A percentile compares a stretch with the other conserved stretches of the same genome.
Evolutionary conservation across 2,113 vertebrate genomes (phyloP).

Genomic region (Speoplatyrhinus poulsoni): DNA sequence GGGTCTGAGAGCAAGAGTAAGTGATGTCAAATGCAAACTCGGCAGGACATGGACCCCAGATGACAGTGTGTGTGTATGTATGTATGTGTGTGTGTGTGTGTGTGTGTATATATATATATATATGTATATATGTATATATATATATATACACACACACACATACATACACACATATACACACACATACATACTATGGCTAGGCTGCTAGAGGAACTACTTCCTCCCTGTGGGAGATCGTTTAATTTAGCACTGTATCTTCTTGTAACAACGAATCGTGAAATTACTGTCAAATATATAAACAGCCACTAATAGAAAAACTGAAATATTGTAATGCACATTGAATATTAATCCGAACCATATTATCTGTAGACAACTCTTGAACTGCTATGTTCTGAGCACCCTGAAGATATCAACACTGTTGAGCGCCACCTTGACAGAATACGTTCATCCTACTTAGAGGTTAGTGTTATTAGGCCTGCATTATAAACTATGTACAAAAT

Average conservation of each 20-base stretch:
- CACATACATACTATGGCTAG: too few relatives aligned
- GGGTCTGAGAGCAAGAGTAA: conserved; percentile 83
- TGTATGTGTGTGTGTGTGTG: too few relatives aligned
- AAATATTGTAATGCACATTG: background rate
- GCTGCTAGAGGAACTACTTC: too few relatives aligned
- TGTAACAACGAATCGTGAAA: too few relatives aligned
- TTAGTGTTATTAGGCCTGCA: conserved; percentile 16
- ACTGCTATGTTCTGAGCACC: conserved; percentile 73
- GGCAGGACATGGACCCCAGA: background rate
- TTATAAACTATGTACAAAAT: too few relatives aligned
- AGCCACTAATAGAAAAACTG: background rate
- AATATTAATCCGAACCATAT: background rate
- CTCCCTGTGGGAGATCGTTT: too few relatives aligned
- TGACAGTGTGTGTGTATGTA: background rate
- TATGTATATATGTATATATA: too few relatives aligned
- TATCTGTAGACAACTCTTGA: conserved; percentile 71
- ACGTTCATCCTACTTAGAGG: conserved; percentile 67
- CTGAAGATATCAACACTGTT: conserved; percentile 75
- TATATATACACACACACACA: too few relatives aligned
- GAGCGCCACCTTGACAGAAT: conserved; percentile 74
- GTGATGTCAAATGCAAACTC: conserved; percentile 10
- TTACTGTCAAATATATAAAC: too few relatives aligned
- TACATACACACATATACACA: too few relatives aligned
- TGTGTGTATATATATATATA: background rate
- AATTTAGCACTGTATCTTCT: too few relatives aligned